phyloP scores from a whole-genome alignment of 2,888 invertebrate genomes.

The Vesta saturnalis region DNA sequence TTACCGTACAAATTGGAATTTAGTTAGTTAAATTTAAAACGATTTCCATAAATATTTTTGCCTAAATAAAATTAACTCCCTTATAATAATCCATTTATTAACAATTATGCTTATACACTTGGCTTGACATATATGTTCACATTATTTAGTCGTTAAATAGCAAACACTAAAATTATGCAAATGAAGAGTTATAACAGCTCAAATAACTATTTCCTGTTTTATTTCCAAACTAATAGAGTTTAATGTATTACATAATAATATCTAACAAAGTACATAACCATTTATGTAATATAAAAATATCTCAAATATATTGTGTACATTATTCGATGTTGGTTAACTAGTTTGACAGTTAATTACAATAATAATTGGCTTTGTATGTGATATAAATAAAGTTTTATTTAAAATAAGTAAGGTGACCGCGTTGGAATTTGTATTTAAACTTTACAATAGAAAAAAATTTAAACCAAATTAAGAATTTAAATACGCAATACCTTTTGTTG shows the following conservation, averaged over 20 bases:
- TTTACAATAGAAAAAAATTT: too few relatives aligned
- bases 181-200: slow-evolving; percentile 3
- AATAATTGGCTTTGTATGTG: too few relatives aligned
- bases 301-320: slow-evolving; percentile 28
- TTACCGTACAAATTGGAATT: background rate
- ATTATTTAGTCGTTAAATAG: slow-evolving; percentile 26
- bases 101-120: slow-evolving; percentile 45
- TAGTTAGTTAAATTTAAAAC: background rate
- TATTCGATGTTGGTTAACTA: slow-evolving; percentile 32
- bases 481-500: too few relatives aligned
- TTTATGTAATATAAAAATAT: slow-evolving; percentile 30
- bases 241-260: background rate
- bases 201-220: background rate
- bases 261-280: slow-evolving; percentile 14
- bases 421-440: too few relatives aligned
- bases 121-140: slow-evolving; percentile 35
- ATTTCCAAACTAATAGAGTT: background rate
- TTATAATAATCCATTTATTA: slow-evolving; percentile 48
- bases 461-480: too few relatives aligned
- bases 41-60: too few relatives aligned
- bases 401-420: background rate
- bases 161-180: slow-evolving; percentile 22
- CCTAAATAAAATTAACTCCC: too few relatives aligned
- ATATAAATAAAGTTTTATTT: background rate
- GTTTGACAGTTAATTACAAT: too few relatives aligned